A percentile compares a stretch with the other conserved stretches of the same genome.
Evolutionary conservation across 2,797 vertebrate genomes (phyloP).

Genomic region (Poecilia velifera): DNA sequence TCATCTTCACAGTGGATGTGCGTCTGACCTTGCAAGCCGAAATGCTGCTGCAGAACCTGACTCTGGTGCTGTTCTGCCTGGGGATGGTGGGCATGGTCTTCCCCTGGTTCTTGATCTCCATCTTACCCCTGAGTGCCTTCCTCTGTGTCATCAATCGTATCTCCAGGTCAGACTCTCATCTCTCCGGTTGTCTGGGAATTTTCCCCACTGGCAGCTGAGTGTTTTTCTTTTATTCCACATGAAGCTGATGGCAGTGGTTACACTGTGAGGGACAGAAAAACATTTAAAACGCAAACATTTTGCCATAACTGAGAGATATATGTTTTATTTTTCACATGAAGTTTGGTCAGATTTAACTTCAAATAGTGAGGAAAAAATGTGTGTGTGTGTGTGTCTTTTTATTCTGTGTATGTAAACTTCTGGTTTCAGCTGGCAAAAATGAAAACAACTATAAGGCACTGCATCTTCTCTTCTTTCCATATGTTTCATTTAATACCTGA

Average conservation of each 20-base stretch:
- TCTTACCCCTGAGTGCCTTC: conserved; percentile 80
- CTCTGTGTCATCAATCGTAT: conserved; percentile 81
- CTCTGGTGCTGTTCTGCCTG: conserved; percentile 83
- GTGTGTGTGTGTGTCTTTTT: background rate
- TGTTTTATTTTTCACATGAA: background rate
- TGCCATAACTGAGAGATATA: background rate
- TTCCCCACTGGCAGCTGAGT: background rate
- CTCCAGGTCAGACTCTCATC: conserved; percentile 78
- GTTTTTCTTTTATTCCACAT: background rate
- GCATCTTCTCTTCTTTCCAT: background rate
- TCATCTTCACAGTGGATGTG: conserved; percentile 81
- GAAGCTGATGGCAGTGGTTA: background rate
- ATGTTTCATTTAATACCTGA: conserved; percentile 4
- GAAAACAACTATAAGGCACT: background rate
- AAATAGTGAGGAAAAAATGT: background rate
- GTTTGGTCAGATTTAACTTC: background rate
- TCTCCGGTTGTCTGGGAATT: background rate
- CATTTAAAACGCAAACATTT: background rate
- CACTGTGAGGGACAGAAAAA: background rate
- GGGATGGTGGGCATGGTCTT: conserved; percentile 82
- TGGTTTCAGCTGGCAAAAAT: background rate
- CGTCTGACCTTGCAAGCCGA: conserved; percentile 84
- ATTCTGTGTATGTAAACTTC: background rate
- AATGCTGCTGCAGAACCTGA: conserved; percentile 86
- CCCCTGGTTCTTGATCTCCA: conserved; percentile 86